Evolutionary conservation across 2,888 invertebrate genomes (phyloP).

Genomic region (Drosophila birchii): DNA sequence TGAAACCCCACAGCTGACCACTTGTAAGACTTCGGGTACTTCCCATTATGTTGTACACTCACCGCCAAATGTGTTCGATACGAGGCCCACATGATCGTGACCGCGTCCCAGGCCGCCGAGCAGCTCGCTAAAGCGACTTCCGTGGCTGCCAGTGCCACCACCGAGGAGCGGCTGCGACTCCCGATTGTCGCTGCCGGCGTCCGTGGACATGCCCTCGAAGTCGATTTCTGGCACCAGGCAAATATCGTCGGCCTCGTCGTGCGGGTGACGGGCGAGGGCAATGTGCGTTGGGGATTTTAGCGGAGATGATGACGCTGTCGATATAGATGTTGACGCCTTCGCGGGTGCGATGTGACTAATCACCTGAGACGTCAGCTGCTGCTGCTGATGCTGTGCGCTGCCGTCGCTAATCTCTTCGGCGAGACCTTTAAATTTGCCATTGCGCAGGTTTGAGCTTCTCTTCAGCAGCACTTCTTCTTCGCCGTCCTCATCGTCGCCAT

Average conservation of each 20-base stretch:
- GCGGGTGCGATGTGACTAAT: slow-evolving; percentile 61
- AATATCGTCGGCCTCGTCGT: slow-evolving; percentile 87
- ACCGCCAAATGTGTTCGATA: slow-evolving; percentile 96
- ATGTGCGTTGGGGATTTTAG: slow-evolving; percentile 46
- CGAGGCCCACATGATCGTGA: slow-evolving; percentile 89
- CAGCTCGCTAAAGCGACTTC: slow-evolving; percentile 87
- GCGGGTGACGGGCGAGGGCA: slow-evolving; percentile 43
- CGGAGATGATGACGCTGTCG: slow-evolving; percentile 62
- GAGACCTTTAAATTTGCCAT: slow-evolving; percentile 44
- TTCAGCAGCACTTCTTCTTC: slow-evolving; percentile 54
- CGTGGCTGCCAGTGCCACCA: slow-evolving; percentile 92
- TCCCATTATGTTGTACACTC: slow-evolving; percentile 55
- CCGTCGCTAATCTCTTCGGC: slow-evolving; percentile 48
- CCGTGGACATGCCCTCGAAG: slow-evolving; percentile 91
- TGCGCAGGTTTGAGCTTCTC: slow-evolving; percentile 42
- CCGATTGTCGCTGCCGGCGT: slow-evolving; percentile 92
- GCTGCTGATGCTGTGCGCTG: slow-evolving; percentile 30
- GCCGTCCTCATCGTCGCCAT: slow-evolving; percentile 48
- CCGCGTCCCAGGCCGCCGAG: slow-evolving; percentile 85
- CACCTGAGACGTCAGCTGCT: slow-evolving; percentile 26
- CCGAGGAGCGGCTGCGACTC: slow-evolving; percentile 98
- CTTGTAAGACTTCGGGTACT: slow-evolving; percentile 42
- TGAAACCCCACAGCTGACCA: slow-evolving; percentile 38
- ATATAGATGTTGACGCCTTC: slow-evolving; percentile 34
- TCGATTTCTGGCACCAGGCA: slow-evolving; percentile 92